A percentile compares a stretch with the other conserved stretches of the same genome.
Conservation (phyloP, 2,888 invertebrate species). For the Mamestra brassicae region DNA sequence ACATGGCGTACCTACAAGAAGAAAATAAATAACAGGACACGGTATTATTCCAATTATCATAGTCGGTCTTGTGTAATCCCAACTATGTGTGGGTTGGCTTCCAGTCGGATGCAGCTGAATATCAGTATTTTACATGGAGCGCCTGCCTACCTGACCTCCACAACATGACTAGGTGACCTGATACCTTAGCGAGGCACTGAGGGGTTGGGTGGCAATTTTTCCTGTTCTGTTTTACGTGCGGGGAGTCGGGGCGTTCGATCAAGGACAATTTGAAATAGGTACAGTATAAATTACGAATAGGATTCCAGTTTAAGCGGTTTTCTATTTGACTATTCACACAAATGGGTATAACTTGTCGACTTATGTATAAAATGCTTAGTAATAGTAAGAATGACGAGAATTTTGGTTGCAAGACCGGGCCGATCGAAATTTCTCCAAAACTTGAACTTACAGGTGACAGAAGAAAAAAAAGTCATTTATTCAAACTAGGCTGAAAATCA, state of each 20-base stretch:
- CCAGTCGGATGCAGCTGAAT: neutral
- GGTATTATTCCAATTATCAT: neutral
- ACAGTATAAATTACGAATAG: neutral
- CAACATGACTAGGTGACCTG: neutral
- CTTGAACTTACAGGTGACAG: neutral
- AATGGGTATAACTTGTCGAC: neutral
- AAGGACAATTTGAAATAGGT: neutral
- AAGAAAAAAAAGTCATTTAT: too few relatives aligned
- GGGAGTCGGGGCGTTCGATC: conserved; percentile 8
- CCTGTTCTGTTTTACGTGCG: neutral
- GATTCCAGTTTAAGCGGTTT: neutral
- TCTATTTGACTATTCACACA: neutral
- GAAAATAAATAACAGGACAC: neutral
- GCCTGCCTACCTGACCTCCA: neutral
- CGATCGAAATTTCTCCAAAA: neutral
- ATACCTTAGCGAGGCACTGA: neutral
- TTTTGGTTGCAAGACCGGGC: neutral
- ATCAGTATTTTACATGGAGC: neutral
- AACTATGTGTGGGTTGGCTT: neutral
- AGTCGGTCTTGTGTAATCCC: neutral
- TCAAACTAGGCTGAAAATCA: too few relatives aligned
- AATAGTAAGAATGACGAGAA: neutral
- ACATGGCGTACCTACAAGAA: neutral
- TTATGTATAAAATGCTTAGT: neutral
- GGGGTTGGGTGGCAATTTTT: neutral